phyloP scores from a whole-genome alignment of 2,888 invertebrate species.

The Nemotelus pantherinus region DNA sequence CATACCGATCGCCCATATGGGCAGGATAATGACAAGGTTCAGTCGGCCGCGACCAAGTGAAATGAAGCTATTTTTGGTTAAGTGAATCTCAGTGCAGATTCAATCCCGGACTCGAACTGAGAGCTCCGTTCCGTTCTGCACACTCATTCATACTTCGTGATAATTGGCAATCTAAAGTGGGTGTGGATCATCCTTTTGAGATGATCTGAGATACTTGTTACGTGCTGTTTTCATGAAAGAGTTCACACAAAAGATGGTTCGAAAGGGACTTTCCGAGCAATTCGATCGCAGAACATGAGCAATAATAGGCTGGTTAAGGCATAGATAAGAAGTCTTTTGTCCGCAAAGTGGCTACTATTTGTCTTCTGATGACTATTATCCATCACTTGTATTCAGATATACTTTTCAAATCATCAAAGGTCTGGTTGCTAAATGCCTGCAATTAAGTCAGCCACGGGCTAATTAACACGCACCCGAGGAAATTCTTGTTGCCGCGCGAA shows the following conservation, averaged over 20 bases:
- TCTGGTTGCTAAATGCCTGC: constrained; percentile 4
- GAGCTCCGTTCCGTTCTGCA: not conserved
- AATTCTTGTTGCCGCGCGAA: not conserved
- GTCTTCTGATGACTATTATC: constrained; percentile 3
- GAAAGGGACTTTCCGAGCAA: no score
- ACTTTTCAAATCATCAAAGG: not conserved
- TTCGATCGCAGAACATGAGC: no score
- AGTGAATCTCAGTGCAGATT: constrained; percentile 5
- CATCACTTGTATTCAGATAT: constrained; percentile 20
- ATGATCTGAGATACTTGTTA: no score
- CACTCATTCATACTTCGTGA: not conserved
- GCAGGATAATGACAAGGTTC: constrained; percentile 48
- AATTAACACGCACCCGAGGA: constrained; percentile 11
- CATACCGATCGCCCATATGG: constrained; percentile 43
- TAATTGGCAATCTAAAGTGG: constrained; percentile 21
- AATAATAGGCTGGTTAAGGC: no score
- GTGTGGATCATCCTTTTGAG: constrained; percentile 8
- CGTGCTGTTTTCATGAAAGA: no score
- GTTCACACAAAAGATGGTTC: no score
- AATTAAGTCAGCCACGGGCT: constrained; percentile 31
- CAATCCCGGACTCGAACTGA: no score
- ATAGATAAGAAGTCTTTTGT: no score
- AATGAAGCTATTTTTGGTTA: constrained; percentile 40
- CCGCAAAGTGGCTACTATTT: not conserved
- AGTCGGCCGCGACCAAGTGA: constrained; percentile 20